Base-by-base conservation (phyloP, 2,113 vertebrate genomes). In the Dasypus novemcinctus region DNA sequence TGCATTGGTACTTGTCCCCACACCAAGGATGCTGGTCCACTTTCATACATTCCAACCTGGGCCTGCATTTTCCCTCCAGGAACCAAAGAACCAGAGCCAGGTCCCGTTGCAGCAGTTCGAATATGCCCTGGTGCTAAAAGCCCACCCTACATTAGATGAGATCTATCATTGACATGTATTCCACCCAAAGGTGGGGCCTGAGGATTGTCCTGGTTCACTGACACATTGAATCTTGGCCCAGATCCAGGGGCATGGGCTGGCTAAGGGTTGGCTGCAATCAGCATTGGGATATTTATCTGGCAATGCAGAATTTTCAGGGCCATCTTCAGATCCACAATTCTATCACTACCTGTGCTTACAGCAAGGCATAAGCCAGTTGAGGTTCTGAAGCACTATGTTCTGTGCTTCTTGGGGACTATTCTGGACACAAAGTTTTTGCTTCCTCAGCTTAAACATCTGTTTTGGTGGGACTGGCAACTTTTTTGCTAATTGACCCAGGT, bases 371-470 rank as follows among this genome's bases (percentile, higher is more conserved):
- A n/a, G n/a, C n/a, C n/a, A n/a, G n/a, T n/a, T n/a, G n/a, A n/a
- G n/a, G n/a, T n/a, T n/a, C n/a, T n/a, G n/a, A n/a, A n/a, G n/a
- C n/a, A n/a, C n/a, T n/a, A n/a, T n/a, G n/a, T n/a, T n/a, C n/a
- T n/a, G n/a, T n/a, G n/a, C n/a, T n/a, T n/a, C n/a, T n/a, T n/a
- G n/a, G n/a, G n/a, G n/a, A 96, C 99, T 99, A 98, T 99, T 99
- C 98, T 99, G 99, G 84, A 99, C 99, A 98, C 99, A 99, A 54
- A 99, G 92, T 99, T 99, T 99, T 97, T 99, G 99, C 97, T 99
- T 99, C 99, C 99, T 99, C 10, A 99, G 98, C 92, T 99, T 99
- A 98, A 99, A 99, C 99, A 99, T 99, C 98, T 99, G 99, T 96
- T 99, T 99, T 0, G 99, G 99, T 0, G 99, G 99, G 98, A 96